Percentiles rank a stretch among this genome's conserved stretches.
Evolutionary conservation across 2,797 vertebrate species (phyloP).

Genomic region (Coracias cyanogaster): DNA sequence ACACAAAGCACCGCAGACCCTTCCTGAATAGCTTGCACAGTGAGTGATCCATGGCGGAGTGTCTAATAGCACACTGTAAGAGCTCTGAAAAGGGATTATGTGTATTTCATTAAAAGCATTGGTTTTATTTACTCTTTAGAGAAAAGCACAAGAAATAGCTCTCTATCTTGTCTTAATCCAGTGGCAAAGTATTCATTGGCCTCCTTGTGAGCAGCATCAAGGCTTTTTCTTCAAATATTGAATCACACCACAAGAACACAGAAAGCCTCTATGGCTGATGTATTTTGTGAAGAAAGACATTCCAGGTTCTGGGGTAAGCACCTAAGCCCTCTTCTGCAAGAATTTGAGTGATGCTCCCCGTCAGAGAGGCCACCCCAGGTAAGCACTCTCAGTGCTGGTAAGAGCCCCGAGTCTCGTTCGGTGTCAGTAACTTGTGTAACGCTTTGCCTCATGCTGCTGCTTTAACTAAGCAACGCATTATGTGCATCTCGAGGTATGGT

Average conservation of each 20-base stretch:
- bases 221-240: background rate
- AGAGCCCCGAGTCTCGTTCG: background rate
- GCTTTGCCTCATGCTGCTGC: background rate
- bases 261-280: background rate
- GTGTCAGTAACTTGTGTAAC: background rate
- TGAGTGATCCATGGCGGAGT: background rate
- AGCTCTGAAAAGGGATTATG: background rate
- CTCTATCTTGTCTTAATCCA: background rate
- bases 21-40: background rate
- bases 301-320: background rate
- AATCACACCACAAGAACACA: background rate
- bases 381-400: background rate
- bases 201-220: background rate
- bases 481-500: background rate
- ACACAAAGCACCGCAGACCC: background rate
- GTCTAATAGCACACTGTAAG: fast-evolving
- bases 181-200: background rate
- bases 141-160: background rate
- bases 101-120: background rate
- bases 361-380: background rate
- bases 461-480: background rate
- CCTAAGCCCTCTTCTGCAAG: background rate
- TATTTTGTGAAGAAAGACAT: background rate
- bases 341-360: background rate
- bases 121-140: background rate